Evolutionary conservation across 2,888 invertebrate genomes (phyloP), one percentile per base, ranked within the genome.

Genomic region (Lamellibrachia satsuma): DNA sequence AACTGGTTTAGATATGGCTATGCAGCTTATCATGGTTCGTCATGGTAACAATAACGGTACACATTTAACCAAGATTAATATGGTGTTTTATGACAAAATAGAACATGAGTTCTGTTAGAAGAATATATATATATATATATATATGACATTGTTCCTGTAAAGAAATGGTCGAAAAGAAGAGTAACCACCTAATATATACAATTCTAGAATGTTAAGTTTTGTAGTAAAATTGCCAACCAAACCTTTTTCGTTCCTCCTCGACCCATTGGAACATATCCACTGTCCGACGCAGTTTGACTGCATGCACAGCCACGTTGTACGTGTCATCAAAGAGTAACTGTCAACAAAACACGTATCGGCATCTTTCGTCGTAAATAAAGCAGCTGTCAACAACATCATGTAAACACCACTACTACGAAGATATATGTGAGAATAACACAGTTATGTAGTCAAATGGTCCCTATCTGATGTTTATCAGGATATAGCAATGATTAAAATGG

Each of bases 201-300:
- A 7, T 4, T 91, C 91, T 4, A 91, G 9, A 27, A 52, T 27
- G 11, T 27, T 15, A 52, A 91, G 39, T 91, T 11, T 91, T 91
- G 51, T 52, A 22, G 51, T 11, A 4, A 91, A 52, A 39, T 22
- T 52, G 11, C n/a, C 15, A 52, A 90, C 92, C 92, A 92, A 93
- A 95, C 95, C 94, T 95, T 93, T 94, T 95, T 15, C 93, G 93
- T 90, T 95, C 96, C 95, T 98, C 98, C 94, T 99, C 98, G 93
- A 98, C 97, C 99, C 99, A 99, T 95, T 99, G 99, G 96, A 98
- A 99, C 98, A 99, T 98, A 96, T 99, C 98, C 0, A 98, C 98
- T 93, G 98, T 97, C 93, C 98, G 97, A 95, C 98, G 98, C 52
- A 99, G 96, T 96, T 98, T 98, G 0, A 98, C 98, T 3, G 98